These are phyloP conservation scores for Tetraneura akinire DNA, from an alignment of 1,140 invertebrate genomes.

Conservation along the genomic window DNA sequence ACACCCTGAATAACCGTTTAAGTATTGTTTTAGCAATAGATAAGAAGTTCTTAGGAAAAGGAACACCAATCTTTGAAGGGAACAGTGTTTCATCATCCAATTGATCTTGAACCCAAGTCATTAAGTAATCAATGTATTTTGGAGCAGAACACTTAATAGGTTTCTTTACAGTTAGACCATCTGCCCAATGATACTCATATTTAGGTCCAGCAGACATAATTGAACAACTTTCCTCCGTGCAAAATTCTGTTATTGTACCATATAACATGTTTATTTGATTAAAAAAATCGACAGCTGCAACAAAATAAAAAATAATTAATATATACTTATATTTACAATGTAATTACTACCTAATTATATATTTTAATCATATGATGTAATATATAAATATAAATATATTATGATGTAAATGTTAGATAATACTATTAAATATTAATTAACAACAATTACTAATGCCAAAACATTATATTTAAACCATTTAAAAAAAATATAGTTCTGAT, in stretches of 20 bases:
- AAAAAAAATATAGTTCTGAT: too few relatives aligned
- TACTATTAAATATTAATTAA: too few relatives aligned
- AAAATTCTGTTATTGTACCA: conserved; percentile 99
- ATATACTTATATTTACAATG: neutral
- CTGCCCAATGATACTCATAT: conserved; percentile 99
- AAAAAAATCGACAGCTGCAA: conserved; percentile 96
- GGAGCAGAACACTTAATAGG: conserved; percentile 99
- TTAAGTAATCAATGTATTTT: conserved; percentile 98
- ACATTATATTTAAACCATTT: too few relatives aligned
- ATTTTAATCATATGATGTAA: too few relatives aligned
- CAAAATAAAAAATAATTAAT: conserved; percentile 54
- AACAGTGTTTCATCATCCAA: conserved; percentile 98
- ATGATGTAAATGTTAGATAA: too few relatives aligned
- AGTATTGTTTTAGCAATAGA: conserved; percentile 97
- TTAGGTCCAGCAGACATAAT: conserved; percentile 98
- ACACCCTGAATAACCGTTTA: conserved; percentile 96
- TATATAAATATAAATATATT: too few relatives aligned
- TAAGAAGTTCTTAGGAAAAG: conserved; percentile 97
- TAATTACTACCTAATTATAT: too few relatives aligned
- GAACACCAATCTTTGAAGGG: conserved; percentile 98
- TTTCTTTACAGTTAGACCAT: conserved; percentile 97
- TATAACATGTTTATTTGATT: conserved; percentile 99
- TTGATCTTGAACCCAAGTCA: conserved; percentile 99
- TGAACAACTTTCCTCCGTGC: conserved; percentile 95
- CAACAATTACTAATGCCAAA: too few relatives aligned